phyloP scores from a whole-genome alignment of 2,113 vertebrate species.

The Ceyx cyanopectus region DNA sequence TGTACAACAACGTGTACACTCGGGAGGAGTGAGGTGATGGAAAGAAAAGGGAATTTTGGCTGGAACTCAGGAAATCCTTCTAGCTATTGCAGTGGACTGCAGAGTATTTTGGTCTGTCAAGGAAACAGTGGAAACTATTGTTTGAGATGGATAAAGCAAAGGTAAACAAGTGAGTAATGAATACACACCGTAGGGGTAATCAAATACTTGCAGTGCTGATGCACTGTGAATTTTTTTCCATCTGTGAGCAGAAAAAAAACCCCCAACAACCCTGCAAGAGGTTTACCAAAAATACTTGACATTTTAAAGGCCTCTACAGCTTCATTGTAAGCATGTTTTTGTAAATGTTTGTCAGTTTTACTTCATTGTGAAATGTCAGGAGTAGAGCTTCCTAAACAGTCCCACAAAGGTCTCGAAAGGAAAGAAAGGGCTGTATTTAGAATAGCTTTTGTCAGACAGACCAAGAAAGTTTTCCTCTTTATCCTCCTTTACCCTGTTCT shows the following conservation, averaged over 20 bases:
- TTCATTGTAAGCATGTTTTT: slow-evolving; percentile 1
- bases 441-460: not conserved
- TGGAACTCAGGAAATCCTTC: not conserved
- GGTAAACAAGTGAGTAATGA: slow-evolving; percentile 28
- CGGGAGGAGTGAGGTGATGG: not conserved
- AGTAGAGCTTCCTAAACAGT: slow-evolving; percentile 39
- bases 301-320: slow-evolving; percentile 9
- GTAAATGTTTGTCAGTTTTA: slow-evolving; percentile 55
- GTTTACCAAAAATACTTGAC: slow-evolving; percentile 1
- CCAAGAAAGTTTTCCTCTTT: not conserved
- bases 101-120: slow-evolving; percentile 10
- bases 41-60: slow-evolving; percentile 33
- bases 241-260: not conserved
- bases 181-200: not conserved
- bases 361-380: slow-evolving; percentile 35
- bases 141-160: slow-evolving; percentile 36
- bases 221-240: not conserved
- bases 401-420: not conserved
- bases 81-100: not conserved
- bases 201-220: not conserved
- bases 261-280: not conserved
- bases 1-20: not conserved
- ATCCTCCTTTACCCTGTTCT: not conserved
- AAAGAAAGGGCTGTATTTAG: not conserved
- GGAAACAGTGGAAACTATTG: slow-evolving; percentile 28